Base-by-base conservation (phyloP, 2,888 invertebrate genomes). In the Allophyes oxyacanthae region DNA sequence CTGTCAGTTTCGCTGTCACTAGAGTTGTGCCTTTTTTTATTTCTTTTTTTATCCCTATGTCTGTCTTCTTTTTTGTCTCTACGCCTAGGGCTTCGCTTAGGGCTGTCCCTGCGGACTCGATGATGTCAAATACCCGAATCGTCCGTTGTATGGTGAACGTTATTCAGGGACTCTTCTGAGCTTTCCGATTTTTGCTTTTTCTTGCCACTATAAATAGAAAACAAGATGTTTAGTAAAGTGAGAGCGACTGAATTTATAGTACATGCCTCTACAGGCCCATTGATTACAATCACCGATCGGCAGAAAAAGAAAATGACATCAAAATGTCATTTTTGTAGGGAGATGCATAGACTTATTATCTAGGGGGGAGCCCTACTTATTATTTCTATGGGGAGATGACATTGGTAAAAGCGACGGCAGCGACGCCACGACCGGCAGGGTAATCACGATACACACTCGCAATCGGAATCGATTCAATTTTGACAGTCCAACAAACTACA, bases 111-210 rank as follows among this genome's bases (percentile, higher is more conserved):
- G 46, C 91, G 85, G 58, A 91, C 85, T 33, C 92, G 86, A 59
- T 93, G 91, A 88, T 94, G 94, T 94, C 94, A 94, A 90, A 94
- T 94, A 48, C 94, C 94, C 20, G 94, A 94, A 43, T 94, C 94
- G 56, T 94, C 94, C 0, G 94, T 94, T 1, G 94, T 94, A 45
- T 93, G 94, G 1, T 93, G 92, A 46, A 90, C 82, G 71, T 93
- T 90, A 59, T 92, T 92, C n/a, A 88, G 37, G 0, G 93, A 93
- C 51, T 92, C 93, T 53, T 90, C 89, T 0, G 93, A 93, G 0
- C 90, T 87, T n/a, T 90, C 90, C 0, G 93, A 87, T 70, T 91
- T 92, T 38, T 87, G 90, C 59, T 90, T 91, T 63, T 89, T 91
- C 74, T 90, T 93, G 6, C 76, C 73, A 4, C 87, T 90, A 77